Conservation (phyloP, 2,113 vertebrate species). For the Protomyctophum bolini region DNA sequence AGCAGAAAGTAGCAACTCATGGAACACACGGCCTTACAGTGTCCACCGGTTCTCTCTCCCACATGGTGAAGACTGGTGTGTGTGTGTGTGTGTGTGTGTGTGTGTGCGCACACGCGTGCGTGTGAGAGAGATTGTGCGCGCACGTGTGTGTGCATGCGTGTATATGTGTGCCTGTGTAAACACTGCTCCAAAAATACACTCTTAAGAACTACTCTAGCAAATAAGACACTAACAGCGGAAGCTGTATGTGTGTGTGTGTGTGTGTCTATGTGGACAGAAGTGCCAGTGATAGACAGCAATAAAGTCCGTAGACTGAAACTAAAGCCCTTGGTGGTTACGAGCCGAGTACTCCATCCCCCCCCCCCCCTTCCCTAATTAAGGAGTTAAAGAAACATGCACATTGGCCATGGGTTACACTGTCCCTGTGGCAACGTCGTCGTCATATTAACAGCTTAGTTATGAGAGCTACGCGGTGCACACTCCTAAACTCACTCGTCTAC, state of each 20-base stretch:
- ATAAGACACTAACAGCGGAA: too few relatives aligned
- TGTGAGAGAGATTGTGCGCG: constrained; percentile 17
- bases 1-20: constrained; percentile 45
- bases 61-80: constrained; percentile 17
- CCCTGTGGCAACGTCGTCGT: constrained; percentile 40
- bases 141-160: neutral
- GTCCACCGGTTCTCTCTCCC: constrained; percentile 4
- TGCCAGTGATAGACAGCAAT: constrained; percentile 8
- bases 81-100: constrained; percentile 1
- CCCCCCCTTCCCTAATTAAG: constrained; percentile 39
- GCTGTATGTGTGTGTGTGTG: neutral
- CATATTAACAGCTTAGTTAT: constrained; percentile 36
- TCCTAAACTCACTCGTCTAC: constrained; percentile 42
- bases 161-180: constrained; percentile 1
- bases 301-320: constrained; percentile 14
- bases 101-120: constrained; percentile 4
- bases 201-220: too few relatives aligned
- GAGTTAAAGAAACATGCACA: constrained; percentile 31
- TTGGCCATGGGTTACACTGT: constrained; percentile 21
- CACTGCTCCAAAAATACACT: too few relatives aligned
- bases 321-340: constrained; percentile 31
- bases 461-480: constrained; percentile 38
- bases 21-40: constrained; percentile 26
- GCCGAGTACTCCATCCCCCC: neutral
- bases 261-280: constrained; percentile 25